Evolutionary conservation across 2,888 invertebrate species (phyloP), one percentile per base, ranked within the genome.

Genomic region (Drosophila cognata): DNA sequence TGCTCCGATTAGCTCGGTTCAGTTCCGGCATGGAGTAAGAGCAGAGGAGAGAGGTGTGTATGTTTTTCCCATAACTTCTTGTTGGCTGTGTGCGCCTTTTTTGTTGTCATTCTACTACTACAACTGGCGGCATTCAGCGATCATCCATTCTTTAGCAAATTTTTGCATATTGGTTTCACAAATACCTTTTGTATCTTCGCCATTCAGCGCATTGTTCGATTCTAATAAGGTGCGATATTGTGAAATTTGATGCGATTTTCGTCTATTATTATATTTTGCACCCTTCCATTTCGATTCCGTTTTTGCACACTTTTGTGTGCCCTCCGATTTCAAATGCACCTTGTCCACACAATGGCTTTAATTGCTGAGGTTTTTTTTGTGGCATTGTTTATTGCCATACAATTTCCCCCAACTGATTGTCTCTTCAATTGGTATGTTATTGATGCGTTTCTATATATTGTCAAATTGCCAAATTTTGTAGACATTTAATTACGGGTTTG

Each of bases 61-160:
- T 91, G 90, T 91, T 89, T 86, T 89, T 91, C 89, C 81, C 91
- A 88, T 88, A 89, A 89, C 89, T 88, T 79, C 79, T 90, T 90
- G 87, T 90, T 87, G 62, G 64, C 68, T 43, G 79, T 76, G 72
- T 80, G 66, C 70, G 76, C 84, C 79, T 85, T 82, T 74, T 83
- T 79, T 56, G 78, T 87, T 87, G 56, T 71, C 33, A 35, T 38
- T 13, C 53, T 28, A 70, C 41, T 13, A 7, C 68, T 8, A 68
- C 46, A 50, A 50, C 28, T 28, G 31, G 55, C 16, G 66, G 56
- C 63, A 65, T 74, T 51, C 53, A 53, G 57, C 51, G 46, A 65
- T 35, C 46, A 50, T 51, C 56, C 56, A 64, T 81, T 71, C 77
- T 63, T 56, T 51, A 0, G 41, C 50, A 7, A 68, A 67, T 73